A percentile compares a stretch with the other conserved stretches of the same genome.
Conservation (phyloP, 2,797 vertebrate genomes). For the Denticeps clupeoides region DNA sequence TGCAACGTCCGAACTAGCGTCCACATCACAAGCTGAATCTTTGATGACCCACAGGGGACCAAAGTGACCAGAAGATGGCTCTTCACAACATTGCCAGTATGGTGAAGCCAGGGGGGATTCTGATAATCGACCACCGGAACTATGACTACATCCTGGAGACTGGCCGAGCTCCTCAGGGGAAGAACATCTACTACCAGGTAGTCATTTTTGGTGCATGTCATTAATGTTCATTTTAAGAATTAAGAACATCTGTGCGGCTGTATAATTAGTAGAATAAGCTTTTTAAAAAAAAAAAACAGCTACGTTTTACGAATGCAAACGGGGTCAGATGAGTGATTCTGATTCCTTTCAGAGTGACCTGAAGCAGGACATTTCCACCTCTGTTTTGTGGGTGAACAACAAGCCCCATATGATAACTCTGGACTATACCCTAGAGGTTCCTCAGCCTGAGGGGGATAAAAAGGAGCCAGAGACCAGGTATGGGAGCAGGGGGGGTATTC, state of each 20-base stretch:
- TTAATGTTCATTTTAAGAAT: too few relatives aligned
- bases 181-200: conserved; percentile 99
- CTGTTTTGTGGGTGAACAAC: conserved; percentile 85
- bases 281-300: too few relatives aligned
- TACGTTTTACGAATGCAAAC: too few relatives aligned
- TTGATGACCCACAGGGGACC: conserved; percentile 68
- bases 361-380: conserved; percentile 87
- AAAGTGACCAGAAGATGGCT: conserved; percentile 84
- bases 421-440: conserved; percentile 83
- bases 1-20: too few relatives aligned
- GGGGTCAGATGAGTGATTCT: too few relatives aligned
- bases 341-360: conserved; percentile 71
- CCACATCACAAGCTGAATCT: too few relatives aligned
- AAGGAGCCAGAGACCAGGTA: conserved; percentile 74
- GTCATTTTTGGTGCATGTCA: neutral
- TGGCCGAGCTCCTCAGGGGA: conserved; percentile 77
- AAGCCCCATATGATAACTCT: conserved; percentile 93
- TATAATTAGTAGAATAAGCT: too few relatives aligned
- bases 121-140: conserved; percentile 94
- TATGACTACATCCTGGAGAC: conserved; percentile 94
- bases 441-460: conserved; percentile 25
- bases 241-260: too few relatives aligned
- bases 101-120: conserved; percentile 80
- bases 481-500: too few relatives aligned
- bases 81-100: conserved; percentile 87